Conservation (phyloP, 2,797 vertebrate genomes). For the Tolypeutes matacus region DNA sequence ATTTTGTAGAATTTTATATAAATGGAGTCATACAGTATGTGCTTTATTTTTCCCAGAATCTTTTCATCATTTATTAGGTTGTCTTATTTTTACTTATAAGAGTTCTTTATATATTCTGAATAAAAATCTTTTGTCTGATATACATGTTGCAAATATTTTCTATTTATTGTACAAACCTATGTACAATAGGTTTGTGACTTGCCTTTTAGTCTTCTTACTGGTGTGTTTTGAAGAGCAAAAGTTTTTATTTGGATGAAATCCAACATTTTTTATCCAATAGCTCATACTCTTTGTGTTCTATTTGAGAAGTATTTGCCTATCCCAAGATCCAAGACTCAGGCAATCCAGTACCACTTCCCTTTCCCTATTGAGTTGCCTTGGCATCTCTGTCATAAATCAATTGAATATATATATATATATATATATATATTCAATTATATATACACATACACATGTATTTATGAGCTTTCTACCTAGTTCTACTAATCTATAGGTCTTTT, state of each 20-base stretch:
- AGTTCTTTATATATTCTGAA: not conserved
- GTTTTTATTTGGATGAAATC: not conserved
- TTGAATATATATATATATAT: too few species aligned
- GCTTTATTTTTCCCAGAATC: not conserved
- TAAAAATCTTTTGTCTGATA: not conserved
- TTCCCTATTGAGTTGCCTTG: not conserved
- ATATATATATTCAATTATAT: too few species aligned
- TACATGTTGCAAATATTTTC: not conserved
- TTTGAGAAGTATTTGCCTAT: not conserved
- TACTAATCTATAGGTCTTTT: too few species aligned
- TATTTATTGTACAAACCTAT: too few species aligned
- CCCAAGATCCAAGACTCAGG: not conserved
- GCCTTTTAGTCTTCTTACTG: not conserved
- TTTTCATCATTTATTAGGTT: not conserved
- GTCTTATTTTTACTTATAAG: not conserved
- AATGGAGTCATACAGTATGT: not conserved
- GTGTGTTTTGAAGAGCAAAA: not conserved
- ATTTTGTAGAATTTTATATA: slow-evolving; percentile 42
- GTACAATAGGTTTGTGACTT: not conserved
- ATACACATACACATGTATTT: too few species aligned
- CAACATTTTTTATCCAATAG: not conserved
- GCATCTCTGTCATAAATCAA: not conserved
- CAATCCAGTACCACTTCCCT: not conserved
- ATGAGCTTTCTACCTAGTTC: too few species aligned
- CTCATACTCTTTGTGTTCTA: not conserved